Evolutionary conservation across 1,140 invertebrate species (phyloP), one percentile per base, ranked within the genome.

Genomic region (Drosophila triauraria): DNA sequence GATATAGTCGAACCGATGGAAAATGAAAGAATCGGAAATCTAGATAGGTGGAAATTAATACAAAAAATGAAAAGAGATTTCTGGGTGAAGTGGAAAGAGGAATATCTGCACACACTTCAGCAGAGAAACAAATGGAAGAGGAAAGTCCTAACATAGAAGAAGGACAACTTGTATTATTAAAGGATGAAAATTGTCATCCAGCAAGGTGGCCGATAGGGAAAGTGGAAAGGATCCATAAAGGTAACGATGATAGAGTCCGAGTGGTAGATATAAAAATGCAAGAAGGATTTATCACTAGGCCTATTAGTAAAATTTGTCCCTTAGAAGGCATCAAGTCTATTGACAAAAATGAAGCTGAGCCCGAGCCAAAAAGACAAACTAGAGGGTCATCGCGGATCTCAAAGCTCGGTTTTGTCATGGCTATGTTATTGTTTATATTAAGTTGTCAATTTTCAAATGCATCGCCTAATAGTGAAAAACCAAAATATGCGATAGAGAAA

Each of bases 171-270:
- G n/a, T 38, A 15, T 27, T 44, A 10, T 27, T 50, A 13, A 50
- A 23, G 23, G 20, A 50, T 50, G 48, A 50, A 27, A 30, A 30
- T 50, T 40, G 38, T 50, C 12, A 50, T 50, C 43, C 43, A 40
- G 38, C 38, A 15, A 44, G 43, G 13, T 44, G 43, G 43, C n/a
- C n/a, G 13, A 1, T 43, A 5, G 42, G 15, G 15, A 43, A 43
- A 10, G 42, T 43, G 7, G 42, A 43, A 43, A 43, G 7, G 15
- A 46, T 46, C 17, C 43, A 44, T 17, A 44, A 44, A 10, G 42
- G 42, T 1, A 46, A 46, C 8, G 43, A 46, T 46, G 25, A 27
- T 50, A 50, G 15, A 20, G 17, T 20, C 7, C 23, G 50, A 27
- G 25, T 51, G 10, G 25, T 17, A 27, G 6, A 51, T 5, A 4